phyloP scores from a whole-genome alignment of 1,140 invertebrate species.

The Caenorhabditis latens region DNA sequence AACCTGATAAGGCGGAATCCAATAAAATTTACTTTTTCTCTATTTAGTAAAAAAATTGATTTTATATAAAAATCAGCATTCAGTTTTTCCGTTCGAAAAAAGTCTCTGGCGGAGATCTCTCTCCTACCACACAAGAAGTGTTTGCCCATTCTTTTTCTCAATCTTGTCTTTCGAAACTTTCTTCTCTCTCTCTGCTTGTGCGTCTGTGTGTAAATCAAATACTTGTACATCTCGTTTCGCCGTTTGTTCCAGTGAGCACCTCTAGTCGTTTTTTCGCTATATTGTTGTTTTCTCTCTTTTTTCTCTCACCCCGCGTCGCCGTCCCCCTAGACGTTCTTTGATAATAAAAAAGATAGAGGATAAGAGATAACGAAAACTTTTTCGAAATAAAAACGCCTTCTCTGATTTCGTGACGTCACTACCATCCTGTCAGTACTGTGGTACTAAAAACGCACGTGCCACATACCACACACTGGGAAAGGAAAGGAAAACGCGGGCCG shows the following conservation, averaged over 20 bases:
- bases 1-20: not conserved
- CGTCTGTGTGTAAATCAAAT: constrained; percentile 53
- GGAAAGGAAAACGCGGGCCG: too few species aligned
- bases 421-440: constrained; percentile 3
- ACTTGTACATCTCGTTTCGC: constrained; percentile 53
- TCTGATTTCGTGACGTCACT: constrained; percentile 19
- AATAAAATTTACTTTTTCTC: too few species aligned
- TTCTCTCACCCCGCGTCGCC: not conserved
- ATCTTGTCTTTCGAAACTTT: constrained; percentile 40
- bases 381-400: not conserved
- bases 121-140: constrained; percentile 36
- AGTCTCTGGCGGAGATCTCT: not conserved
- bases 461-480: not conserved
- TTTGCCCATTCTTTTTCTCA: constrained; percentile 9
- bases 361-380: not conserved
- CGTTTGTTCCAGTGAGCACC: constrained; percentile 38
- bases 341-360: not conserved
- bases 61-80: too few species aligned
- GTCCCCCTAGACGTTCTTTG: not conserved
- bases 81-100: too few species aligned
- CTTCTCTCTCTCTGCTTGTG: not conserved
- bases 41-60: not conserved
- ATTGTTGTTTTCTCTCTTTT: constrained; percentile 15
- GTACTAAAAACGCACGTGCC: constrained; percentile 39
- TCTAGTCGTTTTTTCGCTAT: not conserved